Conservation (phyloP, 2,888 invertebrate genomes). For the Eledona agricola region DNA sequence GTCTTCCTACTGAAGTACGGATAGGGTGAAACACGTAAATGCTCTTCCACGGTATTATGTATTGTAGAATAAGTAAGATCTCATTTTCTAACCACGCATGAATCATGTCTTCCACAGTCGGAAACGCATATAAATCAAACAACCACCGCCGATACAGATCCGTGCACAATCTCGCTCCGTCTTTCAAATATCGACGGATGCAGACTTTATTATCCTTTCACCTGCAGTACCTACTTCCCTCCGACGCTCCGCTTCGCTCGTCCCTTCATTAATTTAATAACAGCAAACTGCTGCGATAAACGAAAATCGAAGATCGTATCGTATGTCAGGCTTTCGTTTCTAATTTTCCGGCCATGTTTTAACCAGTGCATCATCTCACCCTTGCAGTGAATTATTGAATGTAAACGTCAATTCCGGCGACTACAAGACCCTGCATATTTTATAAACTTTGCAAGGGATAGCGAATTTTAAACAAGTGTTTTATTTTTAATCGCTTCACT, state of each 20-base stretch:
- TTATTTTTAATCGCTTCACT: too few relatives aligned
- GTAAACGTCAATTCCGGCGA: slow-evolving; percentile 12
- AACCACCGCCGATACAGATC: slow-evolving; percentile 36
- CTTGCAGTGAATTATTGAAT: slow-evolving; percentile 18
- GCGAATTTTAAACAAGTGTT: slow-evolving; percentile 3
- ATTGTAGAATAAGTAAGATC: slow-evolving; percentile 42
- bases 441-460: slow-evolving; percentile 1
- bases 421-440: too few relatives aligned
- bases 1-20: slow-evolving; percentile 40
- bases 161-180: slow-evolving; percentile 32
- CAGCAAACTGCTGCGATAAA: too few relatives aligned
- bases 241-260: slow-evolving; percentile 18
- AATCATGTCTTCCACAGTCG: slow-evolving; percentile 36
- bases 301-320: too few relatives aligned
- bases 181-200: slow-evolving; percentile 37
- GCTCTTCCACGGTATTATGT: slow-evolving; percentile 44
- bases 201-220: slow-evolving; percentile 32
- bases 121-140: slow-evolving; percentile 41
- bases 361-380: too few relatives aligned
- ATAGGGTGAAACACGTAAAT: slow-evolving; percentile 45
- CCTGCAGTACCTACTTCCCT: slow-evolving; percentile 14
- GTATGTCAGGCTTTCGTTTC: too few relatives aligned
- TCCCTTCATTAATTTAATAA: too few relatives aligned
- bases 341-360: too few relatives aligned
- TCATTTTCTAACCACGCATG: slow-evolving; percentile 40